Evolutionary conservation across 2,888 invertebrate species (phyloP).

Genomic region (Synergus itoensis): DNA sequence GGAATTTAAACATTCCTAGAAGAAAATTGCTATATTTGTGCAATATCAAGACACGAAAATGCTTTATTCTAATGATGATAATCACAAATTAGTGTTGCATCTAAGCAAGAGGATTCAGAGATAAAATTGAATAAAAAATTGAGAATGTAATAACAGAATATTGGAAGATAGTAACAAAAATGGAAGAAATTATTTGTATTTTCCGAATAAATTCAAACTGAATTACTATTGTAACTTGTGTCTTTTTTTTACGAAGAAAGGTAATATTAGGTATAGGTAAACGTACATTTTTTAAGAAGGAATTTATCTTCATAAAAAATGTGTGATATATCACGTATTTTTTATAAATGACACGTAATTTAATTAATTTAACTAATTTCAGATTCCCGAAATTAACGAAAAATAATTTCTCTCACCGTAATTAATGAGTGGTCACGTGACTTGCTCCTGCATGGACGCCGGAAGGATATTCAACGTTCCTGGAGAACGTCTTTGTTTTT

Average conservation of each 20-base stretch:
- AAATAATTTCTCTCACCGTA: slow-evolving; percentile 62
- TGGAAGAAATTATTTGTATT: too few species aligned
- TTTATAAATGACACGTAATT: background rate
- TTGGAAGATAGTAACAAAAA: too few species aligned
- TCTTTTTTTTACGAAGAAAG: too few species aligned
- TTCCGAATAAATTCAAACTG: too few species aligned
- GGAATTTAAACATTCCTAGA: background rate
- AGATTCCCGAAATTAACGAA: background rate
- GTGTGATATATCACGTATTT: background rate
- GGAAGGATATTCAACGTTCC: slow-evolving; percentile 63
- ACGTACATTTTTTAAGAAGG: too few species aligned
- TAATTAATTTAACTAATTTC: too few species aligned
- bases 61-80: background rate
- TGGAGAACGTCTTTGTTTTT: slow-evolving; percentile 44
- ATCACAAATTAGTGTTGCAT: background rate
- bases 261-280: too few species aligned
- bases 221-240: too few species aligned
- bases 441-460: slow-evolving; percentile 65
- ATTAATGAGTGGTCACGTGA: slow-evolving; percentile 57
- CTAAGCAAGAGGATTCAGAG: too few species aligned
- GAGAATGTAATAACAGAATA: too few species aligned
- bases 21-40: background rate
- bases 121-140: too few species aligned
- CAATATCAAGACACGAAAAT: background rate
- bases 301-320: too few species aligned